These are phyloP conservation scores for Tribolium freemani DNA, from an alignment of 2,888 invertebrate genomes.

Conservation along the genomic window DNA sequence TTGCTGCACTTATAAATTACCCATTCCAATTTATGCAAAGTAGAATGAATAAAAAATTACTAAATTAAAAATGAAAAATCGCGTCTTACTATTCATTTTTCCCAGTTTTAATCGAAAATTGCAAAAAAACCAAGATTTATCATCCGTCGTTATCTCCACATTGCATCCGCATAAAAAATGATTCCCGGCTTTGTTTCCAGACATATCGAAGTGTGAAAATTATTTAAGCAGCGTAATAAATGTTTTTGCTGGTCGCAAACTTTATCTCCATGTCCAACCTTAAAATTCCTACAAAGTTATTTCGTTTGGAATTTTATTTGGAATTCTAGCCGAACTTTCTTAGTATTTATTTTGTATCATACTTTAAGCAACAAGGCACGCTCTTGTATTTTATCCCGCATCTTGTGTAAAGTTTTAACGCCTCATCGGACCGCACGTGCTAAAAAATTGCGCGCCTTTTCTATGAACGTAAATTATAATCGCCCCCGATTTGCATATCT, in stretches of 20 bases:
- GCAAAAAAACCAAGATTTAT: constrained; percentile 8
- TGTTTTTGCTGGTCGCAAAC: background rate
- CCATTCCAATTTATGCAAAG: constrained; percentile 31
- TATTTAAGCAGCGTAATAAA: background rate
- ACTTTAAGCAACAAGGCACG: constrained; percentile 23
- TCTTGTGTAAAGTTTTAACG: constrained; percentile 25
- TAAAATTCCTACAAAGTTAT: constrained; percentile 24
- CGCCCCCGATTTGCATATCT: constrained; percentile 3
- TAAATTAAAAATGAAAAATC: constrained; percentile 33
- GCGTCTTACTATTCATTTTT: constrained; percentile 27
- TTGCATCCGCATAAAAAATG: background rate
- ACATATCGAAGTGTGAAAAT: constrained; percentile 8
- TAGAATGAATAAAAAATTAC: constrained; percentile 33
- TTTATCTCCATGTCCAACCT: constrained; percentile 22
- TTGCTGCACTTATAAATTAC: constrained; percentile 39
- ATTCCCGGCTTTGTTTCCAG: background rate
- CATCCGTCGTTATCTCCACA: constrained; percentile 6
- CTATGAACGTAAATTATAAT: background rate
- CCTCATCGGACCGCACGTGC: constrained; percentile 15
- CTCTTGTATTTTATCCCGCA: constrained; percentile 21
- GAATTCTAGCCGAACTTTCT: constrained; percentile 13
- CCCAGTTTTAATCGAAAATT: constrained; percentile 10
- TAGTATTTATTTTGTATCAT: constrained; percentile 30
- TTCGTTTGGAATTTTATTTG: constrained; percentile 24
- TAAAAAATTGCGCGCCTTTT: constrained; percentile 6